Base-by-base conservation (phyloP, 2,888 invertebrate species). In the Adelognathus sp. region DNA sequence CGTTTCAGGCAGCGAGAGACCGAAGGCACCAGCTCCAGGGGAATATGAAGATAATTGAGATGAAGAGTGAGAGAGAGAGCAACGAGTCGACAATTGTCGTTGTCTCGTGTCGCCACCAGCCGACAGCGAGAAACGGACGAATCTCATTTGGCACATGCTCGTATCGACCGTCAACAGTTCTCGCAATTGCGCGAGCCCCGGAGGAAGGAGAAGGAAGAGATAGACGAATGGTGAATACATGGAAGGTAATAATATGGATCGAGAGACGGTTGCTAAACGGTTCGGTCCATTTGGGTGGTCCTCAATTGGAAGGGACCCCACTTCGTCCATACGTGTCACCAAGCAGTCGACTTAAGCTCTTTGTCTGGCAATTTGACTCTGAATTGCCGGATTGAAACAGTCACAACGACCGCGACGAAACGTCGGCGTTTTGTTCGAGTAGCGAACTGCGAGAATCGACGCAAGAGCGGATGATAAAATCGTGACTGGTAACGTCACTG, bases 321-420 rank as follows among this genome's bases (percentile, higher is more conserved):
- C n/a, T 84, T 83, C 80, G 61, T 70, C 58, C 61, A 69, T 74
- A 85, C 83, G 86, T 88, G 89, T 90, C 87, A 87, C 86, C 87
- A 88, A 89, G 88, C 89, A 86, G 84, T 73, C 86, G 86, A 88
- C 86, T 90, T 88, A 86, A 88, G 82, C 81, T 80, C 89, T 88
- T 89, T 88, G 88, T 90, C 87, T 73, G 87, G 84, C 86, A 90
- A 90, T 90, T 89, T 86, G 80, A 81, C 87, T 83, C 84, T 86
- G 85, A 88, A 88, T 88, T 87, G 61, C 33, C 16, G 41, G 24
- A 44, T 27, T 71, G 66, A 31, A 46, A 33, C 36, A 44, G 6
- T 14, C 36, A 24, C 50, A 33, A n/a, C 50, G 63, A 60, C 44
- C 58, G 18, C 44, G 50, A 56, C 27, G 29, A 36, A 46, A 21